These are phyloP conservation scores for Huso huso DNA, from an alignment of 2,797 vertebrate genomes.

Conservation along the genomic window DNA sequence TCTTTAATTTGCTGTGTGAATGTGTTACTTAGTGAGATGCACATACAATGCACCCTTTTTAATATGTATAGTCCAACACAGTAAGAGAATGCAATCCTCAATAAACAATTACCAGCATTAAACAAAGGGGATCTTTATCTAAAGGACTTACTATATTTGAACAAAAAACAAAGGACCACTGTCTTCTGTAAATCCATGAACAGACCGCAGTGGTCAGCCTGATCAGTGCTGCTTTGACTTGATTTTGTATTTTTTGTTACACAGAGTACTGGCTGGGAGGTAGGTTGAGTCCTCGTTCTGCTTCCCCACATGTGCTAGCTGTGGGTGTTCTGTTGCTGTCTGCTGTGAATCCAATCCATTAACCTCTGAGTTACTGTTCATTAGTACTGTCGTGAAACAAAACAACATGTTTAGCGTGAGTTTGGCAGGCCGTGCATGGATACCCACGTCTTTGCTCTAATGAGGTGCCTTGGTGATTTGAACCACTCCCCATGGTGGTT, in stretches of 20 bases:
- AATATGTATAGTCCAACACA: too few relatives aligned
- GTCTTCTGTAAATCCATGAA: too few relatives aligned
- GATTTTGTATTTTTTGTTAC: slow-evolving; percentile 81
- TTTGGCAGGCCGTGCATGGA: slow-evolving; percentile 85
- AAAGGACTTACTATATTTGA: too few relatives aligned
- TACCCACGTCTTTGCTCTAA: slow-evolving; percentile 74
- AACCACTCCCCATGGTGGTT: slow-evolving; percentile 56
- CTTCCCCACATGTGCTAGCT: slow-evolving; percentile 88
- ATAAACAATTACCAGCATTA: too few relatives aligned
- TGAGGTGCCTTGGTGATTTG: slow-evolving; percentile 79
- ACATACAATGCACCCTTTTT: too few relatives aligned
- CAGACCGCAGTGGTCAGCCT: too few relatives aligned
- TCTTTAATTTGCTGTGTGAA: too few relatives aligned
- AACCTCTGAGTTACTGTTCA: slow-evolving; percentile 74
- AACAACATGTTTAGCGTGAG: slow-evolving; percentile 33
- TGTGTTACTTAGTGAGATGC: too few relatives aligned
- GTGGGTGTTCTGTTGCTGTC: slow-evolving; percentile 75
- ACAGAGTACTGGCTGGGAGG: slow-evolving; percentile 99
- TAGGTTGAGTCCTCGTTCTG: slow-evolving; percentile 90
- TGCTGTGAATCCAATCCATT: slow-evolving; percentile 82
- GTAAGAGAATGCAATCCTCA: too few relatives aligned
- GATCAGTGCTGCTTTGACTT: slow-evolving; percentile 19
- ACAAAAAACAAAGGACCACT: too few relatives aligned
- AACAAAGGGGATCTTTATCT: too few relatives aligned
- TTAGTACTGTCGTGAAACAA: slow-evolving; percentile 48